These are phyloP conservation scores for Rhinolophus ferrumequinum DNA, from an alignment of 2,113 vertebrate genomes.

Conservation along the genomic window DNA sequence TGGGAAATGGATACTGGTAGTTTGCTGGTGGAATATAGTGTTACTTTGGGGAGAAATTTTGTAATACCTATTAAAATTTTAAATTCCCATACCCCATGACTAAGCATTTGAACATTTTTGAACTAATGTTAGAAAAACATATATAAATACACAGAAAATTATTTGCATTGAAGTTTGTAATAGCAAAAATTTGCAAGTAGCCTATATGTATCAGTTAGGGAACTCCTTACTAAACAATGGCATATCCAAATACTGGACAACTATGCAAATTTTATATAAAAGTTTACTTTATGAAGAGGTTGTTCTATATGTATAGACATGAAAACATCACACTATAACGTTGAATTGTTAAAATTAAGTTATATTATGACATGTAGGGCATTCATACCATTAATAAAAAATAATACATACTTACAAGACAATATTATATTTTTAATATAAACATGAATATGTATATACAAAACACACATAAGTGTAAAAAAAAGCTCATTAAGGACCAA, in stretches of 20 bases:
- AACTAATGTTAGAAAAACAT: background rate
- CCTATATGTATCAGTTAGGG: background rate
- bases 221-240: background rate
- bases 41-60: constrained; percentile 12
- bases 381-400: background rate
- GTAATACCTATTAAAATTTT: background rate
- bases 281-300: background rate
- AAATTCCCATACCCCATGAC: background rate
- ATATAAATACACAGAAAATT: background rate
- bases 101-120: background rate
- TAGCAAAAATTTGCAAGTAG: background rate
- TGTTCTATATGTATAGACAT: background rate
- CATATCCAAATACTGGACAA: background rate
- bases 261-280: background rate
- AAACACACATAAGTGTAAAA: background rate
- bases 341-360: constrained; percentile 22
- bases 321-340: background rate
- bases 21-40: background rate
- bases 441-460: background rate
- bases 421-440: background rate
- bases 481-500: background rate
- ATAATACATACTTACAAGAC: background rate
- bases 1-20: background rate
- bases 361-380: background rate
- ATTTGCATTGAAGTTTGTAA: constrained; percentile 21